Conservation (phyloP, 37 sponge, comb jelly and placozoan genomes). For the Hexactinellida sp. region DNA sequence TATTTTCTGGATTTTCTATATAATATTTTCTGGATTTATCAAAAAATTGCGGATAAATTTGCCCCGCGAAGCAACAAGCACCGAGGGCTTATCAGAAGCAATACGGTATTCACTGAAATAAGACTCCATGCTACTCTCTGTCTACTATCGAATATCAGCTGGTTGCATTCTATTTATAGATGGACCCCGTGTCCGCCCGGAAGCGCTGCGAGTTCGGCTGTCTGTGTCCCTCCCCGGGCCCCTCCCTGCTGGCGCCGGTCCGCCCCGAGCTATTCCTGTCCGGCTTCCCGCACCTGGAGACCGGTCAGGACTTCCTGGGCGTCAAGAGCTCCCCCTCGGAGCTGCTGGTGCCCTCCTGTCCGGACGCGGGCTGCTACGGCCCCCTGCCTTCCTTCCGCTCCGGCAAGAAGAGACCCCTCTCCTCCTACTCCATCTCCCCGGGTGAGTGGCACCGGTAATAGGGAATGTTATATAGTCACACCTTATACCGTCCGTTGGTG, state of each 20-base stretch:
- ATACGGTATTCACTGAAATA: neutral
- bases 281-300: neutral
- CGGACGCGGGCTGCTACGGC: neutral
- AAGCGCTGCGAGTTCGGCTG: neutral
- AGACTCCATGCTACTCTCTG: neutral
- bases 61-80: too few species aligned
- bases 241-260: neutral
- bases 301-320: neutral
- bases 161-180: neutral
- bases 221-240: too few species aligned
- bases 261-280: neutral
- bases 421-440: constrained; percentile 66
- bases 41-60: too few species aligned
- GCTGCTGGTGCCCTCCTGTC: neutral
- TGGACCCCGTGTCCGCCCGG: neutral
- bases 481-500: too few species aligned
- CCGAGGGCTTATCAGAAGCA: too few species aligned
- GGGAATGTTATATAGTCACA: too few species aligned
- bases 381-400: neutral
- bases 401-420: constrained; percentile 45
- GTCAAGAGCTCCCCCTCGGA: neutral
- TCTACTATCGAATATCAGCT: neutral
- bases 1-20: too few species aligned
- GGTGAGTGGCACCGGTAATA: neutral
- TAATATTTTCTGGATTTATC: too few species aligned